These are phyloP conservation scores for Tragulus kanchil DNA, from an alignment of 2,113 vertebrate genomes.

Conservation along the genomic window DNA sequence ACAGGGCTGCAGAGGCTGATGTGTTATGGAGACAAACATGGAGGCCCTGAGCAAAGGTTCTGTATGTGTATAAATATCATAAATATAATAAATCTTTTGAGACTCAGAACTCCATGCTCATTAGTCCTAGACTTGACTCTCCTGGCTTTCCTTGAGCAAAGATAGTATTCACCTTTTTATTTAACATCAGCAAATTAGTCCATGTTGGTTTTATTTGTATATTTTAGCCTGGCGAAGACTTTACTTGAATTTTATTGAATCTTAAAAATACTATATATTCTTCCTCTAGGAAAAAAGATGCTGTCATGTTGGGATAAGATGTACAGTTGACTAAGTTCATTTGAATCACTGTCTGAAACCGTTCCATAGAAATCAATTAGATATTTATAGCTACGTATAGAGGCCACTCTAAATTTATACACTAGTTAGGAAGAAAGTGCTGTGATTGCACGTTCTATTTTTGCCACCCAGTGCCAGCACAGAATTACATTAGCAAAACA, in stretches of 20 bases:
- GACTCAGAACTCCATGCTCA: background rate
- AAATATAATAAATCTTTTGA: background rate
- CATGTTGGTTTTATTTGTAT: background rate
- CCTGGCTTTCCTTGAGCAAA: background rate
- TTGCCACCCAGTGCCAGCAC: background rate
- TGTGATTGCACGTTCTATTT: background rate
- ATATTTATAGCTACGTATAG: background rate
- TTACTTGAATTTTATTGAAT: background rate
- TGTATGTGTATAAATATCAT: background rate
- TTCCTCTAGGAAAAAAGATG: background rate
- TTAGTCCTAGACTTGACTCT: background rate
- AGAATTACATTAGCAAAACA: background rate
- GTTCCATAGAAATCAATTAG: background rate
- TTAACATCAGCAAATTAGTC: background rate
- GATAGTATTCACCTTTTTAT: background rate
- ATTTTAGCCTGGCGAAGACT: background rate
- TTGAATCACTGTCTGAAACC: background rate
- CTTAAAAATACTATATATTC: background rate
- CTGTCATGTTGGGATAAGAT: background rate
- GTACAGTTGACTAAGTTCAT: background rate
- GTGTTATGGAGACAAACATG: too few relatives aligned
- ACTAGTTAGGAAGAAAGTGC: background rate
- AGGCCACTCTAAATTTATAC: background rate
- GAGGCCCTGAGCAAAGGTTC: background rate
- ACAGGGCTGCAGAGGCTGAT: background rate